Evolutionary conservation across 2,113 vertebrate genomes (phyloP).

Genomic region (Neopipo cinnamomea): DNA sequence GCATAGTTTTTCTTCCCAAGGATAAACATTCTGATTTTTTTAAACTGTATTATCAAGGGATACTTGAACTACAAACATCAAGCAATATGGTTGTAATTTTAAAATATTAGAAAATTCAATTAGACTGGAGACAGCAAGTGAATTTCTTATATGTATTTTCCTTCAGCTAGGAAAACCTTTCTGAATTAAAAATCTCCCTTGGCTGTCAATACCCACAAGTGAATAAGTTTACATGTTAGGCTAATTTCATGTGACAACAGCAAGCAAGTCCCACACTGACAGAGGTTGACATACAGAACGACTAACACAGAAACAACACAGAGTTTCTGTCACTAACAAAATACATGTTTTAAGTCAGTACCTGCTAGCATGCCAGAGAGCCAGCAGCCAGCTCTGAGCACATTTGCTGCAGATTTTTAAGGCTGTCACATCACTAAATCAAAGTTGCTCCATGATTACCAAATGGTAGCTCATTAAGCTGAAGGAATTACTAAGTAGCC

Average conservation of each 20-base stretch:
- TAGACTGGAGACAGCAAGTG: background rate
- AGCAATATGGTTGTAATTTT: background rate
- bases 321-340: background rate
- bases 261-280: background rate
- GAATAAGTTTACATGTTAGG: background rate
- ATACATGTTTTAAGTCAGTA: background rate
- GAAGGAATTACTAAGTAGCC: conserved; percentile 13
- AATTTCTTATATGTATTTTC: background rate
- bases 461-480: conserved; percentile 10
- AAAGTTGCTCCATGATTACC: background rate
- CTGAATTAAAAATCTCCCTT: background rate
- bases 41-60: background rate
- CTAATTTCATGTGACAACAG: background rate
- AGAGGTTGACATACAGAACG: background rate
- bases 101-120: conserved; percentile 27
- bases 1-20: background rate
- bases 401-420: background rate
- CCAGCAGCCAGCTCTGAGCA: background rate
- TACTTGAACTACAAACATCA: background rate
- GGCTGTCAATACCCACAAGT: background rate
- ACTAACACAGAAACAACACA: background rate
- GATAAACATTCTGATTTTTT: background rate
- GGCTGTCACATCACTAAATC: background rate
- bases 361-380: background rate
- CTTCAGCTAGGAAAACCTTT: background rate